Conservation (phyloP, 2,113 vertebrate genomes). For the Serilophus lunatus region DNA sequence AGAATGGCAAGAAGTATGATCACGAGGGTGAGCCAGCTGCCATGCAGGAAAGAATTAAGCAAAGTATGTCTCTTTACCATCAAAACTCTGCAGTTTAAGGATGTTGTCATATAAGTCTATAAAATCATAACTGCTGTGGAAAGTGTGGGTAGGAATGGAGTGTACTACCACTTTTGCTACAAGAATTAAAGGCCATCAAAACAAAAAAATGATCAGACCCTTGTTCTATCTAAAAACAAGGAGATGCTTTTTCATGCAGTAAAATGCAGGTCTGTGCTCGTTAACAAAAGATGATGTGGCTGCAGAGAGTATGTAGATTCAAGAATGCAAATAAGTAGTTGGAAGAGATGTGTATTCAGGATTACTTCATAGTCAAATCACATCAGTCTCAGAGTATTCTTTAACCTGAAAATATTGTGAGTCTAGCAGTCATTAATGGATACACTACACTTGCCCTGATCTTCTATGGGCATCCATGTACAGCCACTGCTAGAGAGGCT, state of each 20-base stretch:
- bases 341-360: background rate
- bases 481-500: background rate
- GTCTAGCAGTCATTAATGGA: background rate
- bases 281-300: background rate
- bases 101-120: background rate
- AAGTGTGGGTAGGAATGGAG: background rate
- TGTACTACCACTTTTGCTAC: background rate
- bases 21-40: background rate
- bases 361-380: background rate
- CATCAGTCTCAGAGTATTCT: background rate
- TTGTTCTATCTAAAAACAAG: background rate
- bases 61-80: background rate
- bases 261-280: background rate
- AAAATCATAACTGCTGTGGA: background rate
- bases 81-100: background rate
- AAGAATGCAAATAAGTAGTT: background rate
- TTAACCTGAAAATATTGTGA: background rate
- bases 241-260: background rate
- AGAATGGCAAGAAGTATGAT: background rate
- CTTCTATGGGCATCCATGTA: background rate
- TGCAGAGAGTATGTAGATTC: background rate
- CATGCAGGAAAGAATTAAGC: background rate
- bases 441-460: background rate
- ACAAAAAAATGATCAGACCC: background rate
- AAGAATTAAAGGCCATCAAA: background rate